Percentiles rank a stretch among this genome's conserved stretches.
phyloP scores from a whole-genome alignment of 2,888 invertebrate species.

The Clusia tigrina region DNA sequence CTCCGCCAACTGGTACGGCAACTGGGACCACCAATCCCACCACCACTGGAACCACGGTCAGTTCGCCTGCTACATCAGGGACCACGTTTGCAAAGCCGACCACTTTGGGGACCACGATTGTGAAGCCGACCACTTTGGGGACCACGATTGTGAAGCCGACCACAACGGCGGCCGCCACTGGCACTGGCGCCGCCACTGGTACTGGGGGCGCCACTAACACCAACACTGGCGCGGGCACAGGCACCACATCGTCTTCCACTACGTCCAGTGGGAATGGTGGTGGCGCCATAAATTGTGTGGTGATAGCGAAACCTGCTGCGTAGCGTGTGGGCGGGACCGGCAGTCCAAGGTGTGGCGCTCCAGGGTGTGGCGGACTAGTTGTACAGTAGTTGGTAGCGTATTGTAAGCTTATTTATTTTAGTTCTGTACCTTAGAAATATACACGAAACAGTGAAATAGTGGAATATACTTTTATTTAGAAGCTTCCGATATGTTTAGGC shows the following conservation, averaged over 20 bases:
- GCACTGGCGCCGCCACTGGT: background rate
- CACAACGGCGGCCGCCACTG: background rate
- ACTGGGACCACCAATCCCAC: background rate
- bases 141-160: no score
- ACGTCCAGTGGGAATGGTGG: background rate
- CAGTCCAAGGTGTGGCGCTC: background rate
- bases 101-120: background rate
- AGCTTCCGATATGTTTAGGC: no score
- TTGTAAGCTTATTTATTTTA: slow-evolving; percentile 1
- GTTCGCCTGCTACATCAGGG: no score
- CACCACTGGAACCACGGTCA: background rate
- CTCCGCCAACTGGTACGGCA: background rate
- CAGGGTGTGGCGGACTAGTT: background rate
- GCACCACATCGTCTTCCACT: background rate
- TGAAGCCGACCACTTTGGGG: no score
- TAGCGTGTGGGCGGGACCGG: no score
- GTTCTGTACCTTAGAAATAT: no score
- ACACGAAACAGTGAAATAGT: no score
- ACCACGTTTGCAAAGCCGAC: background rate
- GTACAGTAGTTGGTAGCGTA: no score
- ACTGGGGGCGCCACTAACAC: background rate
- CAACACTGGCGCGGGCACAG: background rate
- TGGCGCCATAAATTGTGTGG: slow-evolving; percentile 24
- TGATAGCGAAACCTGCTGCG: slow-evolving; percentile 16
- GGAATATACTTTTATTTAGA: no score